Conservation (phyloP, 2,888 invertebrate genomes). For the Merodon equestris region DNA sequence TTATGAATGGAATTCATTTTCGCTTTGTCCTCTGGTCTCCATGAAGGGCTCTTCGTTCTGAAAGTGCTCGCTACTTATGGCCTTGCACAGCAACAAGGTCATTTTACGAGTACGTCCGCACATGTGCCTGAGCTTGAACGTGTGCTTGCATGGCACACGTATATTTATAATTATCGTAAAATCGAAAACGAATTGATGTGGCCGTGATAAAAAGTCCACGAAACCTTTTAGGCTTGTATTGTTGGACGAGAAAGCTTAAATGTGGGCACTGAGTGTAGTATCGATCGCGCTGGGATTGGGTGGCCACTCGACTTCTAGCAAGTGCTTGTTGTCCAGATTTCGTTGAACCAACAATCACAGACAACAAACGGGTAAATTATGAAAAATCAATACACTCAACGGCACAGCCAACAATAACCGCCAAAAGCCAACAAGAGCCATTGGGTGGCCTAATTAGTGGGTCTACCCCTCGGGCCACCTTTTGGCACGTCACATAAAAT, state of each 20-base stretch:
- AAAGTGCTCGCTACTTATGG: neutral
- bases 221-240: too few species aligned
- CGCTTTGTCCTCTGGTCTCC: neutral
- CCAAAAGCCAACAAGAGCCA: too few species aligned
- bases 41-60: slow-evolving; percentile 11
- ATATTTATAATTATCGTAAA: slow-evolving; percentile 26
- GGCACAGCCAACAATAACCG: too few species aligned
- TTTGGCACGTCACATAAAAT: neutral
- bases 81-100: slow-evolving; percentile 38
- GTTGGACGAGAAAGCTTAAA: too few species aligned
- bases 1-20: neutral
- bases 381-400: too few species aligned
- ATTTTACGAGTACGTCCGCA: neutral
- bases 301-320: neutral
- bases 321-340: too few species aligned
- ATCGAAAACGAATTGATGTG: slow-evolving; percentile 32
- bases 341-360: too few species aligned
- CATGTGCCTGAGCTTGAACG: slow-evolving; percentile 1
- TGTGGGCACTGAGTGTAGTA: too few species aligned
- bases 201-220: slow-evolving; percentile 7
- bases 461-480: neutral
- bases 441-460: too few species aligned
- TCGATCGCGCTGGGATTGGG: too few species aligned
- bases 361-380: too few species aligned
- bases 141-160: neutral